Evolutionary conservation across 2,888 invertebrate genomes (phyloP).

Genomic region (Tinea semifulvella): DNA sequence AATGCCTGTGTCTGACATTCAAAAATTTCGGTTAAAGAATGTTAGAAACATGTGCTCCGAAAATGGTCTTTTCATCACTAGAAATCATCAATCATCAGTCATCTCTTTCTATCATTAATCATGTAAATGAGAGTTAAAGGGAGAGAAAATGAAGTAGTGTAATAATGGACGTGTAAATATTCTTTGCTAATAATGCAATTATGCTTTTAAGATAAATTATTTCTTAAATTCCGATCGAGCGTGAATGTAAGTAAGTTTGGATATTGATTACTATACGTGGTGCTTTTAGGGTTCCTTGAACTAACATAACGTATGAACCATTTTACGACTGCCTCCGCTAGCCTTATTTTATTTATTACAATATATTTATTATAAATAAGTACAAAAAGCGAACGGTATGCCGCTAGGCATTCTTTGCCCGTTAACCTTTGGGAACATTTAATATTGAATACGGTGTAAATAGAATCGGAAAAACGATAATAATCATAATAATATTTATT

Average conservation of each 20-base stretch:
- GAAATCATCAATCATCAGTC: constrained; percentile 48
- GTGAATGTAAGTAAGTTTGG: not conserved
- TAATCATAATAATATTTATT: too few relatives aligned
- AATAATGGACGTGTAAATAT: constrained; percentile 47
- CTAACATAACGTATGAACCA: not conserved
- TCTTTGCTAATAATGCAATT: constrained; percentile 56
- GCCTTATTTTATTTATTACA: too few relatives aligned
- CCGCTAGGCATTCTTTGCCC: too few relatives aligned
- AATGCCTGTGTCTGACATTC: constrained; percentile 42
- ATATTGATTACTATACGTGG: not conserved
- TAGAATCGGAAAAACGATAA: too few relatives aligned
- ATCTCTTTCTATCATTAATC: constrained; percentile 45
- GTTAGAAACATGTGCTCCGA: constrained; percentile 39
- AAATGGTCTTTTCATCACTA: constrained; percentile 50
- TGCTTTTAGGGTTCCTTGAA: not conserved
- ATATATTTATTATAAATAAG: too few relatives aligned
- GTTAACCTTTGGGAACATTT: too few relatives aligned
- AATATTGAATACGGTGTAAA: too few relatives aligned
- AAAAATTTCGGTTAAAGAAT: constrained; percentile 25
- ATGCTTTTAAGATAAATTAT: constrained; percentile 47
- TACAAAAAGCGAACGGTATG: too few relatives aligned
- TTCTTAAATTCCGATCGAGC: constrained; percentile 24
- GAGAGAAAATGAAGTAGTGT: constrained; percentile 59
- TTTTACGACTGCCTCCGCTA: too few relatives aligned
- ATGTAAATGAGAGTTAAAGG: constrained; percentile 63